Conservation (phyloP, 2,888 invertebrate species). For the Lapara coniferarum region DNA sequence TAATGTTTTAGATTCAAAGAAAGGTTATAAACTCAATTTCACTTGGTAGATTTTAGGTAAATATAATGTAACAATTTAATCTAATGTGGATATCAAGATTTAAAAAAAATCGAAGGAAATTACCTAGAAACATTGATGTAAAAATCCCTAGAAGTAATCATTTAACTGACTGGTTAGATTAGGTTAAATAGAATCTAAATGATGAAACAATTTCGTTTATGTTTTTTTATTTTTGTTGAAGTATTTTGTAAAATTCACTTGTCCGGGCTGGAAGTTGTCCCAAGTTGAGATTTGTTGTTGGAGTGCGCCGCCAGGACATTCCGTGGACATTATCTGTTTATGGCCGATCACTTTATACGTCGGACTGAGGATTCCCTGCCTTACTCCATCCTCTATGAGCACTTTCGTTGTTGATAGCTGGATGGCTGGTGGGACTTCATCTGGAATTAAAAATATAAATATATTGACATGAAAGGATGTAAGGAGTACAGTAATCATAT, state of each 20-base stretch:
- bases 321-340: slow-evolving; percentile 76
- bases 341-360: slow-evolving; percentile 87
- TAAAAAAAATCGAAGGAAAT: no score
- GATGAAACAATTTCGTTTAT: slow-evolving; percentile 8
- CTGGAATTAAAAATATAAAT: slow-evolving; percentile 59
- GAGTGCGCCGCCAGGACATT: slow-evolving; percentile 87
- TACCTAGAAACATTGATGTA: no score
- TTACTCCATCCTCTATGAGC: slow-evolving; percentile 84
- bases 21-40: no score
- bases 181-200: neutral
- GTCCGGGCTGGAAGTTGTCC: slow-evolving; percentile 74
- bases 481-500: neutral
- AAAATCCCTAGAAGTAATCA: no score
- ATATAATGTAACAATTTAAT: no score
- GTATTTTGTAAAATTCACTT: slow-evolving; percentile 24
- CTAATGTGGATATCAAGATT: no score
- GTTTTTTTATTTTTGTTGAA: slow-evolving; percentile 23
- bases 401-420: slow-evolving; percentile 83
- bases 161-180: no score
- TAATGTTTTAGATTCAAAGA: no score
- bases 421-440: slow-evolving; percentile 79
- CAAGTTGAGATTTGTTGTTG: slow-evolving; percentile 85
- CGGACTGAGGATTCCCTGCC: slow-evolving; percentile 78
- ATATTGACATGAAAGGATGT: neutral
- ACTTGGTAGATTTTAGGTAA: no score